phyloP scores from a whole-genome alignment of 2,888 invertebrate species.

The Agriopis marginaria region DNA sequence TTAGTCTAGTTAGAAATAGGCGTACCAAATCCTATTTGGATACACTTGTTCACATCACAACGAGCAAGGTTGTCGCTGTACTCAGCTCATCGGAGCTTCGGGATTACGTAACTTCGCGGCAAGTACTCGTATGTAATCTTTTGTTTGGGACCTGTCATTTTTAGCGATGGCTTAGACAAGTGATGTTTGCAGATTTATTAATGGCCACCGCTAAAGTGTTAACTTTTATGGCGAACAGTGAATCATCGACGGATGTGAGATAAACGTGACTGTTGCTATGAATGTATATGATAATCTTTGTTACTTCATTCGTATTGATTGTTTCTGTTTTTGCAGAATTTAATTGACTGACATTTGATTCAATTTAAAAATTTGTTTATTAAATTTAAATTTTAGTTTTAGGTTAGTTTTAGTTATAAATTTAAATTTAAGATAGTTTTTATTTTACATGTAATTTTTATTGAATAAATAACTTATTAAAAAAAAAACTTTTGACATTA shows the following conservation, averaged over 20 bases:
- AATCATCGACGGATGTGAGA: conserved; percentile 43
- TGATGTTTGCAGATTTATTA: conserved; percentile 35
- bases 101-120: conserved; percentile 43
- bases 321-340: conserved; percentile 26
- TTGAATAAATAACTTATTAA: too few species aligned
- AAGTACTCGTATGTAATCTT: conserved; percentile 31
- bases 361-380: too few species aligned
- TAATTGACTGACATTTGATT: background rate
- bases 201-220: conserved; percentile 32
- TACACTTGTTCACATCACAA: conserved; percentile 51
- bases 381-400: too few species aligned
- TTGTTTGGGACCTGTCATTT: conserved; percentile 34
- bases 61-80: conserved; percentile 54
- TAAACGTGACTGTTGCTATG: conserved; percentile 40
- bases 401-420: too few species aligned
- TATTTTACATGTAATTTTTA: too few species aligned
- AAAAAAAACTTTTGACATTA: too few species aligned
- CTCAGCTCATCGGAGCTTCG: conserved; percentile 40
- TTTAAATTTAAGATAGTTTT: too few species aligned
- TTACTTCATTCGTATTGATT: conserved; percentile 35
- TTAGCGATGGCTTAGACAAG: conserved; percentile 32
- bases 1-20: conserved; percentile 62
- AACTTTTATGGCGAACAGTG: conserved; percentile 37
- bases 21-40: conserved; percentile 62
- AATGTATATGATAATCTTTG: conserved; percentile 42